Percentiles rank a stretch among this genome's conserved stretches.
Conservation (phyloP, 2,888 invertebrate genomes). For the Caenorhabditis sp. region DNA sequence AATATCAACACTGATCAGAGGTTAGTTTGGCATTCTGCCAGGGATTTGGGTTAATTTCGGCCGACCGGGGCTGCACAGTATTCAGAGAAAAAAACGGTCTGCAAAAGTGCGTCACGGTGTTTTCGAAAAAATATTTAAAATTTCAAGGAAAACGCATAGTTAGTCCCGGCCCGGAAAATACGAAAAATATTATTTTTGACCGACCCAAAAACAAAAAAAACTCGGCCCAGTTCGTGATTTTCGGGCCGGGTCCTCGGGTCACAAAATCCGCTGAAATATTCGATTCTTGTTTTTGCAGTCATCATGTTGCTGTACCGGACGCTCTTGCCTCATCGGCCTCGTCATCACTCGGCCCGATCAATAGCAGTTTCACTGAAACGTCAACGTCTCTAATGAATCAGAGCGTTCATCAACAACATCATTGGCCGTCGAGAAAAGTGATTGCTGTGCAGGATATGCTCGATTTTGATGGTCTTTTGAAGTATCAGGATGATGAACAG, state of each 20-base stretch:
- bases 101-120: too few species aligned
- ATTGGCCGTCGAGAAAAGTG: background rate
- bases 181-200: too few species aligned
- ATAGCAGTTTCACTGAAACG: background rate
- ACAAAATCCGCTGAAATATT: too few species aligned
- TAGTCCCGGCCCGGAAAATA: too few species aligned
- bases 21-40: too few species aligned
- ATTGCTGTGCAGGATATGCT: conserved; percentile 10
- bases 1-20: conserved; percentile 8
- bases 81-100: background rate
- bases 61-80: background rate
- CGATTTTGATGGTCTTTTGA: conserved; percentile 46
- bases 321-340: background rate
- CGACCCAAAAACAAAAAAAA: too few species aligned
- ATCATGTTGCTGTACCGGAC: background rate
- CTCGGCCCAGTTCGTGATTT: too few species aligned
- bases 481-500: conserved; percentile 42
- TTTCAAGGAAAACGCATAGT: too few species aligned
- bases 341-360: conserved; percentile 9
- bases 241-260: too few species aligned
- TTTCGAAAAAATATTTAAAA: too few species aligned
- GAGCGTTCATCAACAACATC: background rate
- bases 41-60: too few species aligned
- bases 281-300: too few species aligned
- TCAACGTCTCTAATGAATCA: background rate